These are phyloP conservation scores for Origma solitaria DNA, from an alignment of 2,113 vertebrate species.

Conservation along the genomic window DNA sequence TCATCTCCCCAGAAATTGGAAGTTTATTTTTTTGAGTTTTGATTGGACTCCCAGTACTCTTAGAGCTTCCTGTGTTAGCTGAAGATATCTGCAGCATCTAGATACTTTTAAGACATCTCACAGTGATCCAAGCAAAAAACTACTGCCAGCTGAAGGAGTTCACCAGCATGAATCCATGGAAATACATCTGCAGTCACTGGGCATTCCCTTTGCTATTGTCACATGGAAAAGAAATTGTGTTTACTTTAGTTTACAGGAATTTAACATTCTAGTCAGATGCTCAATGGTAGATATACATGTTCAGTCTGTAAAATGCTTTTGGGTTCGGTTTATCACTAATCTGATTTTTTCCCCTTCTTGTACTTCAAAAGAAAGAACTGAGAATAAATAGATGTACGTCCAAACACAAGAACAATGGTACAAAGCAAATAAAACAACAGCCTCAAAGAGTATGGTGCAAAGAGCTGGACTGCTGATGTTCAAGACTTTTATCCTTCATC, in stretches of 20 bases:
- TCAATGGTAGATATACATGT: not conserved
- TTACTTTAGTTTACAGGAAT: not conserved
- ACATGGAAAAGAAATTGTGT: not conserved
- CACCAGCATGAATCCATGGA: not conserved
- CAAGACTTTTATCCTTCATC: not conserved
- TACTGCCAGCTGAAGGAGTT: not conserved
- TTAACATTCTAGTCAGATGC: not conserved
- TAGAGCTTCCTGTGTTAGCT: not conserved
- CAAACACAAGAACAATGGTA: not conserved
- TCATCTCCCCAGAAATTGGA: not conserved
- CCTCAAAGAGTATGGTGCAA: not conserved
- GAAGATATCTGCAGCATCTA: not conserved
- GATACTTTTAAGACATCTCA: not conserved
- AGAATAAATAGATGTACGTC: not conserved
- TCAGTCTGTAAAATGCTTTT: not conserved
- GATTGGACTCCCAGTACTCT: not conserved
- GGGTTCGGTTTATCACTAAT: not conserved
- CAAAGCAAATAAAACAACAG: not conserved
- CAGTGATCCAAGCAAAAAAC: not conserved
- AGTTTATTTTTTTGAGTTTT: not conserved
- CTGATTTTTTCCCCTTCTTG: not conserved
- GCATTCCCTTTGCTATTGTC: not conserved
- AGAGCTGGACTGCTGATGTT: conserved; percentile 3
- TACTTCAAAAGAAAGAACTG: not conserved
- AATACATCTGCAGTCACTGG: not conserved